Evolutionary conservation across 2,888 invertebrate species (phyloP), one percentile per base, ranked within the genome.

Genomic region (Epirrhoe alternata): DNA sequence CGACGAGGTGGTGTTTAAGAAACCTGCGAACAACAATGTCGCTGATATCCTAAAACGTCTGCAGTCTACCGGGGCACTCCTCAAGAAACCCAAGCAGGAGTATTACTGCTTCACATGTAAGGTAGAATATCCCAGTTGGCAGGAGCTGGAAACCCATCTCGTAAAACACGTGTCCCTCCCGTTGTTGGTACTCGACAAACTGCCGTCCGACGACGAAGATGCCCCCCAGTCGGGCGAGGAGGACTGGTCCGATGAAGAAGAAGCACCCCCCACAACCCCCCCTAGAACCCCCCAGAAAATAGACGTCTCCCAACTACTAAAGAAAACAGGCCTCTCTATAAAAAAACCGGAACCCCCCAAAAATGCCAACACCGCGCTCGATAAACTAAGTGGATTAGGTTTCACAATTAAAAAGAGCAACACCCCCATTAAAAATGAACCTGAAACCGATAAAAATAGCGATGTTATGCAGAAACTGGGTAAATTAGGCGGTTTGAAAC

Each of bases 161-260:
- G 86, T 94, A 38, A 88, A 90, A 60, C 95, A 95, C 88, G 94
- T 95, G 52, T 93, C 92, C 6, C 88, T 94, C 75, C 95, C 95
- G 52, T 85, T 82, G 0, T 85, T 95, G 63, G 81, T 90, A 51
- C 73, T 95, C 70, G 86, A 90, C 75, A 92, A 88, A 77, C 88
- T 94, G 81, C 92, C 93, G 71, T 94, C 94, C 81, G 86, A 94
- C 93, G 89, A 89, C 84, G 87, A 94, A 88, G 88, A 90, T 65
- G 78, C 77, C 50, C 78, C 83, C 71, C 83, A 79, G 6, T 90
- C 89, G 7, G 91, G 86, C 76, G 91, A 92, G 79, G 92, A 92
- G 61, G 86, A 89, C 73, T 93, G 90, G 90, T 87, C 90, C 0
- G 93, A 93, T 64, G 92, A 92, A 58, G 93, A 93, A 47, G 93